These are phyloP conservation scores for Psilanteris sp. DNA, from an alignment of 1,140 invertebrate genomes.

Conservation along the genomic window DNA sequence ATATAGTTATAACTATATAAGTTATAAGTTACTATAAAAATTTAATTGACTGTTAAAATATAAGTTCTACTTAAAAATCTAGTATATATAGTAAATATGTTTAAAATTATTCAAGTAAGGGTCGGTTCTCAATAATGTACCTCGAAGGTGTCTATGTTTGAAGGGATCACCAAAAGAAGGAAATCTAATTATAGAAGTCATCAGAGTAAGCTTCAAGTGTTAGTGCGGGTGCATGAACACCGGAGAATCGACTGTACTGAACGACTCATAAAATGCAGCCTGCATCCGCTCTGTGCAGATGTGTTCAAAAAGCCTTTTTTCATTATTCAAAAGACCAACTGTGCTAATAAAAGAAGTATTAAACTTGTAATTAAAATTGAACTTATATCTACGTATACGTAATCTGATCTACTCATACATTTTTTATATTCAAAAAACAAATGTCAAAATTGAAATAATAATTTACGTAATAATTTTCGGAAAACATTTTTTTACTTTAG, in stretches of 20 bases:
- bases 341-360: constrained; percentile 12
- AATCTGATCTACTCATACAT: no score
- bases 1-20: no score
- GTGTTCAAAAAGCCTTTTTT: constrained; percentile 59
- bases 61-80: no score
- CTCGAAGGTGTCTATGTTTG: constrained; percentile 68
- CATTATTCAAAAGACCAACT: constrained; percentile 37
- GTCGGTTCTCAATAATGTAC: constrained; percentile 24
- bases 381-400: no score
- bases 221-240: constrained; percentile 71
- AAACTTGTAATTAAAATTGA: no score
- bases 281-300: constrained; percentile 78
- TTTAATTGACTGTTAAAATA: no score
- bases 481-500: no score
- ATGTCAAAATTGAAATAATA: no score
- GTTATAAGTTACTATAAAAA: no score
- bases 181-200: constrained; percentile 78
- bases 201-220: constrained; percentile 64
- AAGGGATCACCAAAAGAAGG: constrained; percentile 62
- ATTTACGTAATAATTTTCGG: no score
- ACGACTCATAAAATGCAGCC: constrained; percentile 77
- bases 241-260: constrained; percentile 73
- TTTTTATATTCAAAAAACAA: no score
- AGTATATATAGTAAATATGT: no score
- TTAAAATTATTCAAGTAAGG: constrained; percentile 2